Evolutionary conservation across 2,797 vertebrate genomes (phyloP).

Genomic region (Carcharodon carcharias): DNA sequence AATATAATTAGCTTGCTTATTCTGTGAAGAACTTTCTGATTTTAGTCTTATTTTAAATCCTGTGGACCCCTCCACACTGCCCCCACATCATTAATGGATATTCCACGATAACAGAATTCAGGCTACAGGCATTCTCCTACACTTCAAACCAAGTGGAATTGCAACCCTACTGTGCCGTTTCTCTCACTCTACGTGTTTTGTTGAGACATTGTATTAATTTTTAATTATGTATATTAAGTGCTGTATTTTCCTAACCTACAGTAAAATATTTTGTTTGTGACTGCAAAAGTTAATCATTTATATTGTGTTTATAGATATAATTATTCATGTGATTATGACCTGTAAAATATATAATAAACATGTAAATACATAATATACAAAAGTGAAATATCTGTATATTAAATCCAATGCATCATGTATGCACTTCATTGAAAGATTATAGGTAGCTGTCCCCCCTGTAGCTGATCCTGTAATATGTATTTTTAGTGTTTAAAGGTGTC

Average conservation of each 20-base stretch:
- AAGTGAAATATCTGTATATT: conserved; percentile 8
- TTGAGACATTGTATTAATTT: background rate
- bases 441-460: background rate
- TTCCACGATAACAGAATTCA: background rate
- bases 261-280: background rate
- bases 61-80: no score
- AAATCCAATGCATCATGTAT: background rate
- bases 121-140: background rate
- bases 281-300: background rate
- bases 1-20: background rate
- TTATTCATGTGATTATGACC: background rate
- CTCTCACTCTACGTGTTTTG: background rate
- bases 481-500: background rate
- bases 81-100: background rate
- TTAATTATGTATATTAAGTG: background rate
- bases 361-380: background rate
- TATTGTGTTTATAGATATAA: background rate
- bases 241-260: background rate
- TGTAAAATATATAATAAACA: conserved; percentile 7
- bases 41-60: background rate
- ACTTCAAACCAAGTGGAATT: background rate
- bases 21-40: background rate
- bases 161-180: background rate
- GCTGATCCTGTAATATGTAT: background rate
- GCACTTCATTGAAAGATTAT: background rate